Conservation (phyloP, 1,140 invertebrate species). For the Penaeus japonicus region DNA sequence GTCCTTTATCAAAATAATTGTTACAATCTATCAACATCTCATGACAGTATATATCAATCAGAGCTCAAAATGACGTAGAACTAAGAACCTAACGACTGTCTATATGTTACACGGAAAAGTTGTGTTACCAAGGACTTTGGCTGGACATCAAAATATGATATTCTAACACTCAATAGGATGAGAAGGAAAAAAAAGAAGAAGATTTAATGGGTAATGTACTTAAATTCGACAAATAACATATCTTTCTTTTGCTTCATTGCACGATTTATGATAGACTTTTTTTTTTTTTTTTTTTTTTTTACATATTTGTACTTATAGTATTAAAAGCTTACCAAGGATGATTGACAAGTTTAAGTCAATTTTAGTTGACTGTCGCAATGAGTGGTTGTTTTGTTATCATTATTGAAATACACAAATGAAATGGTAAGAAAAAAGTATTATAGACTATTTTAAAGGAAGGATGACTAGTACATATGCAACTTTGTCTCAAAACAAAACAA, state of each 20-base stretch:
- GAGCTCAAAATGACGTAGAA: background rate
- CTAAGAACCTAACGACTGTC: background rate
- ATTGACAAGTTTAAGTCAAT: background rate
- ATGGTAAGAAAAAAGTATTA: slow-evolving; percentile 16
- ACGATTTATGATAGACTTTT: background rate
- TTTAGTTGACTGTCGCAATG: slow-evolving; percentile 2
- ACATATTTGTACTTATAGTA: slow-evolving; percentile 54
- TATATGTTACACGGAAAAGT: background rate
- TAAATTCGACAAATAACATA: slow-evolving; percentile 13
- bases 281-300: slow-evolving; percentile 21
- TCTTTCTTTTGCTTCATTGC: slow-evolving; percentile 11
- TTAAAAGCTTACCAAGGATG: slow-evolving; percentile 24
- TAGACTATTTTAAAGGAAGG: slow-evolving; percentile 18
- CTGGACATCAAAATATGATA: too few species aligned
- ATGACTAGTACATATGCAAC: slow-evolving; percentile 41
- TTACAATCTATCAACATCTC: slow-evolving; percentile 41
- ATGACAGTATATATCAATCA: background rate
- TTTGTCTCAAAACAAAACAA: background rate
- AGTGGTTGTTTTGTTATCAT: slow-evolving; percentile 5
- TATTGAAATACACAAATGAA: slow-evolving; percentile 33
- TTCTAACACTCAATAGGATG: background rate
- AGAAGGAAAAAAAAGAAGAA: background rate
- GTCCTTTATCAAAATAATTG: slow-evolving; percentile 50
- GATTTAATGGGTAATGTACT: background rate
- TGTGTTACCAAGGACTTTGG: background rate